Percentiles rank a stretch among this genome's conserved stretches.
Evolutionary conservation across 1,140 invertebrate species (phyloP).

Genomic region (Paraescarpia echinospica): DNA sequence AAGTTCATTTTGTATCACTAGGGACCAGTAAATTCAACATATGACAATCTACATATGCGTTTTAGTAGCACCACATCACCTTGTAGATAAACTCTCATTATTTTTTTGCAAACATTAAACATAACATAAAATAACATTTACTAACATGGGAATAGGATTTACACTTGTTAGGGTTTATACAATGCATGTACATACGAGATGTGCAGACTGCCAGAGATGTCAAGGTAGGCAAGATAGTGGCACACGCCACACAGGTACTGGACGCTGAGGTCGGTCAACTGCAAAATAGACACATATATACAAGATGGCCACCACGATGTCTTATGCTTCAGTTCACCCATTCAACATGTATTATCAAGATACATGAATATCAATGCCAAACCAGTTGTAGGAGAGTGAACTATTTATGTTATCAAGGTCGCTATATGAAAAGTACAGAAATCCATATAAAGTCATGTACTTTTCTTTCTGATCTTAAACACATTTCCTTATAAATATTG

Average conservation of each 20-base stretch:
- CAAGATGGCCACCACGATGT: neutral
- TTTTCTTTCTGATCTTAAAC: no score
- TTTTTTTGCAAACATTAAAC: neutral
- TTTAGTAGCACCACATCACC: neutral
- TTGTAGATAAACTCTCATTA: neutral
- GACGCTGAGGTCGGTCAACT: conserved; percentile 57
- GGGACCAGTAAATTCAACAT: neutral
- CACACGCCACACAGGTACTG: conserved; percentile 60
- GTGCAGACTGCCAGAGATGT: conserved; percentile 55
- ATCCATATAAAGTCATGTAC: no score
- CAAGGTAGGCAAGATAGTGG: conserved; percentile 50
- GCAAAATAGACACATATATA: conserved; percentile 12
- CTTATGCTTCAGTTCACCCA: neutral
- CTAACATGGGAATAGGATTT: neutral
- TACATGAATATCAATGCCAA: neutral
- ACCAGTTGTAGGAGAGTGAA: neutral
- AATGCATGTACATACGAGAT: conserved; percentile 46
- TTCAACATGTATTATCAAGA: neutral
- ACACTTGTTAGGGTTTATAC: neutral
- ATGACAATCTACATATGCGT: neutral
- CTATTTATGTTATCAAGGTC: neutral
- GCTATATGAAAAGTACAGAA: no score
- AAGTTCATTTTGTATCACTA: no score
- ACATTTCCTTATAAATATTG: no score
- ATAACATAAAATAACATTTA: neutral